phyloP scores from a whole-genome alignment of 2,113 vertebrate genomes.

The Serranochromis macrocephalus region DNA sequence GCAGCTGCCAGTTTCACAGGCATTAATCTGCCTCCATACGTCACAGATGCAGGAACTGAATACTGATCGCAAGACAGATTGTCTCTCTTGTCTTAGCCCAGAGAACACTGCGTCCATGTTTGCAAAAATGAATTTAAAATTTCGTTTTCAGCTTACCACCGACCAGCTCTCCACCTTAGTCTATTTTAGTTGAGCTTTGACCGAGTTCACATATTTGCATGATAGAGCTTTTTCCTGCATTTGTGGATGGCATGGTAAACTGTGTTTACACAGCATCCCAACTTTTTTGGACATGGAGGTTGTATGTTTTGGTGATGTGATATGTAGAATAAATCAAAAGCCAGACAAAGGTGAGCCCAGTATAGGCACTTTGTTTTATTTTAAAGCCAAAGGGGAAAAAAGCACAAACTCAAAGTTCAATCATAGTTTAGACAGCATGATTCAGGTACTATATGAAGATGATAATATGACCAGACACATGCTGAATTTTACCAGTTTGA shows the following conservation, averaged over 20 bases:
- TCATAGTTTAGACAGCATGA: neutral
- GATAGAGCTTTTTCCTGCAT: neutral
- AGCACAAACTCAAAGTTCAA: neutral
- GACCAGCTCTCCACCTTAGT: neutral
- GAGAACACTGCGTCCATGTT: neutral
- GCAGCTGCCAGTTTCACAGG: neutral
- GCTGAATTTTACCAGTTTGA: neutral
- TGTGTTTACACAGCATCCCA: neutral
- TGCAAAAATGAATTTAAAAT: neutral
- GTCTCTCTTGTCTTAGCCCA: neutral
- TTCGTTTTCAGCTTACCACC: accelerated
- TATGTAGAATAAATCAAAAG: neutral
- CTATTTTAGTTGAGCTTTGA: neutral
- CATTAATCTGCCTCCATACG: neutral
- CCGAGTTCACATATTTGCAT: neutral
- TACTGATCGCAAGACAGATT: neutral
- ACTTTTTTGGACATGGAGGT: neutral
- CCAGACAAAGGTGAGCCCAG: neutral
- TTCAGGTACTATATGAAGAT: neutral
- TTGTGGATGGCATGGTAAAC: neutral
- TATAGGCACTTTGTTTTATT: neutral
- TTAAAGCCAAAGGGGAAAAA: neutral
- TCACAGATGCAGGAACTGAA: neutral
- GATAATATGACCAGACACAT: neutral
- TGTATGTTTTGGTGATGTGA: neutral